phyloP scores from a whole-genome alignment of 2,888 invertebrate species.

The Branchipolynoe longqiensis region DNA sequence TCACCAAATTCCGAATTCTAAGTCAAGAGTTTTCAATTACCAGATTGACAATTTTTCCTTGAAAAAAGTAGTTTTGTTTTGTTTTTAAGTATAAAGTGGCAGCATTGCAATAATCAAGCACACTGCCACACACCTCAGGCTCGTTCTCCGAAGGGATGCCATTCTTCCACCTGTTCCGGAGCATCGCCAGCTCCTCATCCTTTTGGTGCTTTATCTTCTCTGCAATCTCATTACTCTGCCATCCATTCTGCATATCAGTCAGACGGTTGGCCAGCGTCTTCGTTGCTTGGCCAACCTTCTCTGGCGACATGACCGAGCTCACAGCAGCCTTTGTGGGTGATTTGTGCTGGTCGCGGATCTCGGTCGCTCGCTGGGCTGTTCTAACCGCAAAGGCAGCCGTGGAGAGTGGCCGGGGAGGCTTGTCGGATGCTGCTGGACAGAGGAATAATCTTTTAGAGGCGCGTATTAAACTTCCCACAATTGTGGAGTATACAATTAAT shows the following conservation, averaged over 20 bases:
- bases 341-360: background rate
- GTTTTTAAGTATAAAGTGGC: no score
- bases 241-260: conserved; percentile 73
- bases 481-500: no score
- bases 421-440: conserved; percentile 10
- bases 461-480: no score
- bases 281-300: conserved; percentile 75
- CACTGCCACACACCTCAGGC: no score
- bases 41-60: no score
- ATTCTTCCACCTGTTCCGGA: conserved; percentile 78
- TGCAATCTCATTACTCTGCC: conserved; percentile 75
- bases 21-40: no score
- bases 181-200: conserved; percentile 78
- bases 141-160: background rate
- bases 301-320: conserved; percentile 43
- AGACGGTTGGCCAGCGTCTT: conserved; percentile 78
- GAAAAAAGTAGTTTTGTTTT: no score
- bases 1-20: no score
- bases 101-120: no score
- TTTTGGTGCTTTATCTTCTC: conserved; percentile 78
- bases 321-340: conserved; percentile 34
- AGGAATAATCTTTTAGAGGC: no score
- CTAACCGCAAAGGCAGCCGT: background rate
- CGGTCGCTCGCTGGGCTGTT: conserved; percentile 1
- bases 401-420: conserved; percentile 8